Conservation (phyloP, 2,888 invertebrate genomes). For the Leptura quadrifasciata region DNA sequence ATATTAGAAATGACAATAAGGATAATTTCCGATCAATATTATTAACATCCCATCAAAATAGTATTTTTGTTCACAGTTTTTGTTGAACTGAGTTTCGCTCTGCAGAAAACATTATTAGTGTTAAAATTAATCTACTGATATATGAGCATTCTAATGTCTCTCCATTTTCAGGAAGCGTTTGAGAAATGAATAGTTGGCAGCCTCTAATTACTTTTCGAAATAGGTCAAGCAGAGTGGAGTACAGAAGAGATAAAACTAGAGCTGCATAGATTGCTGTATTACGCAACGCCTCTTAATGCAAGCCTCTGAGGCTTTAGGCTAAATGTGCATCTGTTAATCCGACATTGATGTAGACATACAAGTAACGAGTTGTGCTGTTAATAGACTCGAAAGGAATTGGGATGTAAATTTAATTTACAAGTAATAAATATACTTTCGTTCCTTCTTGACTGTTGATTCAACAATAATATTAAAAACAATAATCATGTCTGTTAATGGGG, state of each 20-base stretch:
- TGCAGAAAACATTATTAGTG: background rate
- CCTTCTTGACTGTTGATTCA: too few relatives aligned
- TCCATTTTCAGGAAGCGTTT: slow-evolving; percentile 15
- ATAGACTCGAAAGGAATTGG: background rate
- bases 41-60: too few relatives aligned
- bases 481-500: too few relatives aligned
- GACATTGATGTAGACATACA: background rate
- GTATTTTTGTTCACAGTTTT: too few relatives aligned
- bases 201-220: slow-evolving; percentile 29
- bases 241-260: slow-evolving; percentile 5
- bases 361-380: background rate
- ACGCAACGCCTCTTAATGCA: slow-evolving; percentile 12
- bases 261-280: slow-evolving; percentile 1
- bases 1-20: too few relatives aligned
- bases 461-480: too few relatives aligned
- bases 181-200: slow-evolving; percentile 28
- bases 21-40: too few relatives aligned
- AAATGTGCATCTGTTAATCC: slow-evolving; percentile 11
- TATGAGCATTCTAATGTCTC: background rate
- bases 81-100: background rate
- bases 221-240: slow-evolving; percentile 30
- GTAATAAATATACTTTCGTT: too few relatives aligned
- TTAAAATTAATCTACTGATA: slow-evolving; percentile 30
- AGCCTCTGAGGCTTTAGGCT: background rate
- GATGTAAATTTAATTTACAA: too few relatives aligned